Conservation (phyloP, 2,113 vertebrate species). For the Cyanoderma ruficeps region DNA sequence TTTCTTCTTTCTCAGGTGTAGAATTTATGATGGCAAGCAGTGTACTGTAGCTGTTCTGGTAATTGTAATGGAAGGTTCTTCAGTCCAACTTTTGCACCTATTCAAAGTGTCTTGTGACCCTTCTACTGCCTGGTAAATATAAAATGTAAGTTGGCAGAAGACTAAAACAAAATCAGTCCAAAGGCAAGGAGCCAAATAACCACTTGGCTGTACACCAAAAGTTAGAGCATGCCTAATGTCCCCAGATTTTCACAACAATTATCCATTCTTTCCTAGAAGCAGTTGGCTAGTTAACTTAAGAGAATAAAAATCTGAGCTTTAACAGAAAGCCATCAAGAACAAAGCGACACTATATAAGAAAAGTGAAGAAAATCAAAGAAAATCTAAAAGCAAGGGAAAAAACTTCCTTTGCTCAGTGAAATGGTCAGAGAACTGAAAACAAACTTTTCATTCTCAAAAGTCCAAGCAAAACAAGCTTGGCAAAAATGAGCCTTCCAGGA, state of each 20-base stretch:
- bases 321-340: neutral
- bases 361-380: neutral
- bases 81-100: neutral
- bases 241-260: conserved; percentile 14
- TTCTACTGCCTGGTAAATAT: neutral
- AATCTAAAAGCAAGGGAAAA: neutral
- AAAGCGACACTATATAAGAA: neutral
- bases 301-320: neutral
- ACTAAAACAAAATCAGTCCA: neutral
- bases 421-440: neutral
- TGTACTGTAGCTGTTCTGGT: neutral
- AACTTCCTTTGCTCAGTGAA: neutral
- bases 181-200: conserved; percentile 10
- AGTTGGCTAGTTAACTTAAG: neutral
- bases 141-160: conserved; percentile 15
- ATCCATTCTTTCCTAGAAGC: conserved; percentile 8
- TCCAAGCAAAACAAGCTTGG: neutral
- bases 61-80: neutral
- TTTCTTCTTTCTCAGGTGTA: neutral
- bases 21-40: neutral
- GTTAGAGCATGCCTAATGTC: neutral
- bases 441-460: neutral
- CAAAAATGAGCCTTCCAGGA: neutral
- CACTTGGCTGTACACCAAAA: neutral
- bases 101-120: neutral